Evolutionary conservation across 2,888 invertebrate species (phyloP).

Genomic region (Venusia cambrica): DNA sequence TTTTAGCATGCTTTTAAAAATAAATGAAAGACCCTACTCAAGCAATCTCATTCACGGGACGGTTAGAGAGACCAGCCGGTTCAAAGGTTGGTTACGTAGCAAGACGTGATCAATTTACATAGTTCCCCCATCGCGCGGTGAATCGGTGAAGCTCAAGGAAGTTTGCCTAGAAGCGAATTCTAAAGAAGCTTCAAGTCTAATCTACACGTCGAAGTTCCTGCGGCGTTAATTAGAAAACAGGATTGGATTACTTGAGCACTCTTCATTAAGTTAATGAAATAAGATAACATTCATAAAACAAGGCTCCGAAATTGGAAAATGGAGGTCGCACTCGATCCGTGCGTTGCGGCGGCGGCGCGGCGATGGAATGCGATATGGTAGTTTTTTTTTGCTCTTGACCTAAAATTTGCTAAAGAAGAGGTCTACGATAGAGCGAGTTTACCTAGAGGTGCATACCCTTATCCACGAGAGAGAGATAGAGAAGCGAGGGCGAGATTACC

Average conservation of each 20-base stretch:
- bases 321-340: conserved; percentile 23
- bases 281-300: conserved; percentile 57
- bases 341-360: conserved; percentile 4
- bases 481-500: too few species aligned
- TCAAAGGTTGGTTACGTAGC: too few species aligned
- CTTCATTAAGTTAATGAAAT: conserved; percentile 70
- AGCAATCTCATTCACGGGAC: neutral
- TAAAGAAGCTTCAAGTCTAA: conserved; percentile 28
- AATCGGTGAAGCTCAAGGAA: conserved; percentile 2
- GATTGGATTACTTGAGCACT: conserved; percentile 54
- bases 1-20: too few species aligned
- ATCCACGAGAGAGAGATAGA: too few species aligned
- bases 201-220: conserved; percentile 37
- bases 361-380: too few species aligned
- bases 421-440: too few species aligned
- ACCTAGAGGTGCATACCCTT: too few species aligned
- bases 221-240: conserved; percentile 56
- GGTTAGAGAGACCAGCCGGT: conserved; percentile 1
- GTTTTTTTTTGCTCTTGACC: too few species aligned
- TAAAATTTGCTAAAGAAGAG: too few species aligned
- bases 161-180: conserved; percentile 12
- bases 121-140: neutral
- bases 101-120: conserved; percentile 5
- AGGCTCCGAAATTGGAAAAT: conserved; percentile 46
- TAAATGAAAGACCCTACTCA: conserved; percentile 16